phyloP scores from a whole-genome alignment of 53 echinoderm and acorn worm species.

The Temnopleurus reevesii region DNA sequence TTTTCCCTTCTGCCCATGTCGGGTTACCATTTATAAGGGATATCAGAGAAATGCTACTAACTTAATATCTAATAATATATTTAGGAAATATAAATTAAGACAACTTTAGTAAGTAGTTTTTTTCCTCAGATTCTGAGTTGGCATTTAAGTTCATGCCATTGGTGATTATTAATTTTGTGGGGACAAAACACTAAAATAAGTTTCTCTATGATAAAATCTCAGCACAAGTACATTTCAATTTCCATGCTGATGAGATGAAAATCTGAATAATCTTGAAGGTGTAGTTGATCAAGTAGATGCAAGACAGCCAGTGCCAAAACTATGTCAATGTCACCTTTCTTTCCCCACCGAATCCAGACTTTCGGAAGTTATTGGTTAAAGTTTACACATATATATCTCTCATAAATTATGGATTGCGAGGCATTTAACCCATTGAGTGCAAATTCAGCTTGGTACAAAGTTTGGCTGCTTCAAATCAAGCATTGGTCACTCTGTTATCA shows the following conservation, averaged over 20 bases:
- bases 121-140: not conserved
- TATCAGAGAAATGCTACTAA: not conserved
- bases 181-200: slow-evolving; percentile 12
- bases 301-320: not conserved
- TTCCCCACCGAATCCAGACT: too few species aligned
- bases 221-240: not conserved
- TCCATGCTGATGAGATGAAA: slow-evolving; percentile 29
- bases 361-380: too few species aligned
- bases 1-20: not conserved
- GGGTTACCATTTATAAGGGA: not conserved
- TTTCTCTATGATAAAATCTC: not conserved
- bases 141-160: not conserved
- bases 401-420: too few species aligned
- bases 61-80: not conserved
- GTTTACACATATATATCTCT: too few species aligned
- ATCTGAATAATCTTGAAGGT: not conserved
- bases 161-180: not conserved
- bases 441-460: too few species aligned
- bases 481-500: too few species aligned
- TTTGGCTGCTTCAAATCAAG: too few species aligned
- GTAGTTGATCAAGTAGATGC: not conserved
- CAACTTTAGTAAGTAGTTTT: not conserved
- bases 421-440: too few species aligned
- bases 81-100: not conserved
- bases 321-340: too few species aligned